These are phyloP conservation scores for Siniperca chuatsi DNA, from an alignment of 2,113 vertebrate species.

Conservation along the genomic window DNA sequence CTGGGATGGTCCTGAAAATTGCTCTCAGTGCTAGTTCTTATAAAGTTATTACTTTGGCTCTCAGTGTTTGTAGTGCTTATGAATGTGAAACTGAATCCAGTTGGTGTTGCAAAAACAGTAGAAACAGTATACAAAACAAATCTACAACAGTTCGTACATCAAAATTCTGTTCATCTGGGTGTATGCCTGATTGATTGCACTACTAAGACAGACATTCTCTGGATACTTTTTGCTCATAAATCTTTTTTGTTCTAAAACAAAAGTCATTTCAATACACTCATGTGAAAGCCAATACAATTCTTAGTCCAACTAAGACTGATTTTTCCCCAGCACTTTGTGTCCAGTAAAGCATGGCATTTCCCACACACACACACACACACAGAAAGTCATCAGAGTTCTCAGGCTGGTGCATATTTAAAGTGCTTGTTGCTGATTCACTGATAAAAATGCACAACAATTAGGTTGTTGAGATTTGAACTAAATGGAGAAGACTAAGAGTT, in stretches of 20 bases:
- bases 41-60: slow-evolving; percentile 54
- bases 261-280: background rate
- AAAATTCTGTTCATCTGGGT: slow-evolving; percentile 18
- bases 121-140: slow-evolving; percentile 24
- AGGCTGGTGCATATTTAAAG: slow-evolving; percentile 21
- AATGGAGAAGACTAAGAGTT: background rate
- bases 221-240: slow-evolving; percentile 23
- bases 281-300: slow-evolving; percentile 16
- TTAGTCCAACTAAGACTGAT: slow-evolving; percentile 6
- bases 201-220: slow-evolving; percentile 3
- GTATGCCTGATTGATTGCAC: slow-evolving; percentile 23
- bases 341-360: slow-evolving; percentile 54
- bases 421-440: slow-evolving; percentile 26
- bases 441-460: slow-evolving; percentile 52
- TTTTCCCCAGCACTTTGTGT: slow-evolving; percentile 45
- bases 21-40: slow-evolving; percentile 56
- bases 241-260: slow-evolving; percentile 12
- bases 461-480: background rate
- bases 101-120: slow-evolving; percentile 37
- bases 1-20: slow-evolving; percentile 60
- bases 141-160: slow-evolving; percentile 22
- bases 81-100: slow-evolving; percentile 53
- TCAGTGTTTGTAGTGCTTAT: slow-evolving; percentile 28
- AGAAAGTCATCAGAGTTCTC: slow-evolving; percentile 27
- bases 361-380: slow-evolving; percentile 32